Evolutionary conservation across 2,888 invertebrate genomes (phyloP).

Genomic region (Xestia sexstrigata): DNA sequence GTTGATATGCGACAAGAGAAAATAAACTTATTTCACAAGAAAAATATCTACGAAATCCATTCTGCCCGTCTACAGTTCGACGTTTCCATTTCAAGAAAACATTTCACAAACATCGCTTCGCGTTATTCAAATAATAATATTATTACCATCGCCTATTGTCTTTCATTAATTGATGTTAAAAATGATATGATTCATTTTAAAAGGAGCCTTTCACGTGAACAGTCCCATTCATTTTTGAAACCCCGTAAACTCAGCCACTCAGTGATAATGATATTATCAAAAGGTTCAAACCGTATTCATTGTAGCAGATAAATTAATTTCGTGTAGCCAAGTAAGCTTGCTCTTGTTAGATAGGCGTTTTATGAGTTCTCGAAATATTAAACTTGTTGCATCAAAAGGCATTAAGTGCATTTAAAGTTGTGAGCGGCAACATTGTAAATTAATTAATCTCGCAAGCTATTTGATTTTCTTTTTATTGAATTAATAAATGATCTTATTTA

Average conservation of each 20-base stretch:
- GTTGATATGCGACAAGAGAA: constrained; percentile 69
- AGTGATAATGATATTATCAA: constrained; percentile 37
- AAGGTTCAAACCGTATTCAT: constrained; percentile 33
- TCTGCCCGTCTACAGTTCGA: constrained; percentile 25
- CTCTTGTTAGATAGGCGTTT: constrained; percentile 18
- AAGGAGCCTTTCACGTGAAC: constrained; percentile 29
- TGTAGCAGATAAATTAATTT: constrained; percentile 50
- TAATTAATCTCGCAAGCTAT: neutral
- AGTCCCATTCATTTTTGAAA: constrained; percentile 38
- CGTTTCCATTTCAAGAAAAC: constrained; percentile 26
- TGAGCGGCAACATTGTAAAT: neutral
- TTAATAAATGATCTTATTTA: constrained; percentile 16
- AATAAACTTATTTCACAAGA: constrained; percentile 63
- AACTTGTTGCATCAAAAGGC: constrained; percentile 8
- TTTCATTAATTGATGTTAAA: constrained; percentile 36
- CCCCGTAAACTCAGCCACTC: constrained; percentile 30
- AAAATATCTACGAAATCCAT: constrained; percentile 51
- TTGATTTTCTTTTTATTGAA: neutral
- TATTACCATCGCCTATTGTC: constrained; percentile 12
- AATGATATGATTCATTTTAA: constrained; percentile 36
- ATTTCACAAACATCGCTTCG: constrained; percentile 17
- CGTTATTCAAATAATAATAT: constrained; percentile 35
- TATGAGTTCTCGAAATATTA: constrained; percentile 19
- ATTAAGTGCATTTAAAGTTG: neutral
- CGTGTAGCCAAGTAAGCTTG: constrained; percentile 23